phyloP scores from a whole-genome alignment of 2,797 vertebrate genomes.

The Onychomys arenicola region DNA sequence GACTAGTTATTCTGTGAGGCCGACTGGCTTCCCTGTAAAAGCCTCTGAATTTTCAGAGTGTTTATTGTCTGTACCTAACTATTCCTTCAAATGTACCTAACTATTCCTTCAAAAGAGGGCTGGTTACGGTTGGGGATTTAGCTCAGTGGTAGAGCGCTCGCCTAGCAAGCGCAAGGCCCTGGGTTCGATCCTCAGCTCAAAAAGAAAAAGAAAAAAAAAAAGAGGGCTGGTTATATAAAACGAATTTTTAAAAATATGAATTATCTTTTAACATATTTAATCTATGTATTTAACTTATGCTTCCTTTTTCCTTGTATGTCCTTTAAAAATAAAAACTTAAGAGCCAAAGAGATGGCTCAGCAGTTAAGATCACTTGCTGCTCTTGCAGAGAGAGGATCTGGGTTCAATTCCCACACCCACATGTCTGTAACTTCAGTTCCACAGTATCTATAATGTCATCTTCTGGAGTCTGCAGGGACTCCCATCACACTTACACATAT shows the following conservation, averaged over 20 bases:
- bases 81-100: slow-evolving; percentile 1
- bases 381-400: neutral
- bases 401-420: neutral
- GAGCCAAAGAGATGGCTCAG: neutral
- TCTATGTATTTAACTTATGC: neutral
- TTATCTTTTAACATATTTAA: slow-evolving; percentile 43
- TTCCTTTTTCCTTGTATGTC: slow-evolving; percentile 17
- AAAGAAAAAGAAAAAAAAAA: too few relatives aligned
- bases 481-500: neutral
- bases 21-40: neutral
- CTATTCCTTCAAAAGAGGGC: slow-evolving; percentile 7
- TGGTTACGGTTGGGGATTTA: too few relatives aligned
- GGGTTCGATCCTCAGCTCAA: too few relatives aligned
- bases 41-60: neutral
- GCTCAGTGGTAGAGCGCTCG: too few relatives aligned
- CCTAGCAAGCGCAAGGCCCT: too few relatives aligned
- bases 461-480: neutral
- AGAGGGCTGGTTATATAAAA: neutral
- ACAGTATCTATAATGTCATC: neutral
- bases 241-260: slow-evolving; percentile 46
- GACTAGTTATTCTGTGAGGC: neutral
- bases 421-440: neutral
- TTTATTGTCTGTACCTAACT: neutral
- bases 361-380: neutral
- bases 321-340: neutral